Evolutionary conservation across 2,888 invertebrate species (phyloP).

Genomic region (Leucoptera coffeella): DNA sequence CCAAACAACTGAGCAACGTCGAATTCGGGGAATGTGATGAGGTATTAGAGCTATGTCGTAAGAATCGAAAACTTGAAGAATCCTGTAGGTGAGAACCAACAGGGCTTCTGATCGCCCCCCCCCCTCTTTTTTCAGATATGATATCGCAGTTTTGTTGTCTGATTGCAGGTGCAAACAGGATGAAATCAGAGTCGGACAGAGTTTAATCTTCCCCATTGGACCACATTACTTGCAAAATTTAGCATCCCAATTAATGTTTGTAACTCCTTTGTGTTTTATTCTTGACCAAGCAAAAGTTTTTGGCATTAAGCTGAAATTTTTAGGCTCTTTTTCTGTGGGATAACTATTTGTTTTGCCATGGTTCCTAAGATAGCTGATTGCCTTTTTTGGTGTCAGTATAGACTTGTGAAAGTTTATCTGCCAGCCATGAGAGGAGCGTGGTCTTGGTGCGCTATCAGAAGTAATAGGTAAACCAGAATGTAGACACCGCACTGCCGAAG

Average conservation of each 20-base stretch:
- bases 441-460: conserved; percentile 7
- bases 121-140: conserved; percentile 9
- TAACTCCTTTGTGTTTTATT: not conserved
- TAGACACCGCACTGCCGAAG: conserved; percentile 8
- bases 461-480: conserved; percentile 8
- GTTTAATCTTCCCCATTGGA: conserved; percentile 3
- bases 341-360: conserved; percentile 6
- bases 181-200: conserved; percentile 1
- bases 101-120: conserved; percentile 8
- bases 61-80: not conserved
- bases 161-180: conserved; percentile 7
- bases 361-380: conserved; percentile 7
- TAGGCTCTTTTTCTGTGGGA: conserved; percentile 4
- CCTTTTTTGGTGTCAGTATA: conserved; percentile 4
- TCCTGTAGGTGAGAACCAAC: conserved; percentile 3
- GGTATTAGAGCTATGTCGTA: not conserved
- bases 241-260: not conserved
- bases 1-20: no score
- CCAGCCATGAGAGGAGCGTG: conserved; percentile 6
- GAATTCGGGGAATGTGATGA: conserved; percentile 1
- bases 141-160: conserved; percentile 8
- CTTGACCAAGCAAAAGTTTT: not conserved
- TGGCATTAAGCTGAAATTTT: not conserved
- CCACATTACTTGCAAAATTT: conserved; percentile 5
- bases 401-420: conserved; percentile 7